Percentiles rank a stretch among this genome's conserved stretches.
Evolutionary conservation across 1,140 invertebrate species (phyloP).

Genomic region (Acyrthosiphon pisum): DNA sequence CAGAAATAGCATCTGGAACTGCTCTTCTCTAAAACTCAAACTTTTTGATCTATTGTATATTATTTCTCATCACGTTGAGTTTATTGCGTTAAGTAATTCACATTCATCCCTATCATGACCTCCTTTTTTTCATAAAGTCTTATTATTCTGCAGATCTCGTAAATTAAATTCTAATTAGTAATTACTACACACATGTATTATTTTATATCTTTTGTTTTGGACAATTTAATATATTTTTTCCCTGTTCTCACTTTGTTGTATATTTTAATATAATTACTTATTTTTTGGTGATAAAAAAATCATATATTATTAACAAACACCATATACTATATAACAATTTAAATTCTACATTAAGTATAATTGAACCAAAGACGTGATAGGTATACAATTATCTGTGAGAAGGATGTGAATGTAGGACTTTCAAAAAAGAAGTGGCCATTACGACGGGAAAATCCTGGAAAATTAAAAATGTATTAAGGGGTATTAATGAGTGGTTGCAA

Average conservation of each 20-base stretch:
- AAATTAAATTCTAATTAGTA: not conserved
- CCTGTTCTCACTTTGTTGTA: not conserved
- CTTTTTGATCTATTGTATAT: not conserved
- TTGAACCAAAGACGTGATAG: not conserved
- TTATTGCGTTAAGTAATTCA: conserved; percentile 1
- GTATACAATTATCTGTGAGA: not conserved
- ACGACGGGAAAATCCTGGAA: no score
- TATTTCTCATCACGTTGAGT: not conserved
- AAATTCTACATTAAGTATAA: not conserved
- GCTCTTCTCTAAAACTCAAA: not conserved
- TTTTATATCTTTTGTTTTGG: not conserved
- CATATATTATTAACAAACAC: not conserved
- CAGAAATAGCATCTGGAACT: not conserved
- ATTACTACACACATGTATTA: not conserved
- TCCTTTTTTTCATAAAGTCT: not conserved
- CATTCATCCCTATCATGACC: not conserved
- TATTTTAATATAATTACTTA: not conserved
- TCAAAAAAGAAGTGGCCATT: not conserved
- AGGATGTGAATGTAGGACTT: not conserved
- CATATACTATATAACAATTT: not conserved
- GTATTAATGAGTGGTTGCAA: no score
- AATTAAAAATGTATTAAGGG: no score
- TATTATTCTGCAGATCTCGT: not conserved
- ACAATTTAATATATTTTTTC: not conserved
- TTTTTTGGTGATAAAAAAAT: not conserved